Percentiles rank a stretch among this genome's conserved stretches.
These are phyloP conservation scores for Lagodon rhomboides DNA, from an alignment of 2,797 vertebrate genomes.

Conservation along the genomic window DNA sequence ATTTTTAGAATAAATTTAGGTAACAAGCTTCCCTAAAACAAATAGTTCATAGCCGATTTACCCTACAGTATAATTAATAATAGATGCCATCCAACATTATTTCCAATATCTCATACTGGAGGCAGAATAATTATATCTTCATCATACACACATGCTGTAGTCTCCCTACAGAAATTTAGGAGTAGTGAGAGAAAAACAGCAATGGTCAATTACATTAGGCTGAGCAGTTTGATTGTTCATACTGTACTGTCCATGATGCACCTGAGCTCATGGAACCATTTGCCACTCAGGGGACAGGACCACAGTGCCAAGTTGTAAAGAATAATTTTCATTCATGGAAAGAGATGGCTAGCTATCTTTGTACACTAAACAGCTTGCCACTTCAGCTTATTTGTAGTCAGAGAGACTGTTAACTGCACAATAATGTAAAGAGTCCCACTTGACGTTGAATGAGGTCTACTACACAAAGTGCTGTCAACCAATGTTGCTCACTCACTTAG, in stretches of 20 bases:
- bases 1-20: background rate
- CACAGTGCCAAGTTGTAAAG: background rate
- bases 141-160: background rate
- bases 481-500: no score
- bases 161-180: background rate
- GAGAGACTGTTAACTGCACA: no score
- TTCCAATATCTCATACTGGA: background rate
- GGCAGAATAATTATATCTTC: background rate
- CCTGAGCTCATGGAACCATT: conserved; percentile 21
- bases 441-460: no score
- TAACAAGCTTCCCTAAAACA: background rate
- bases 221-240: conserved; percentile 23
- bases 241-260: conserved; percentile 13
- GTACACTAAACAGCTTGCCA: no score
- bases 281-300: background rate
- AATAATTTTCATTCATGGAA: background rate
- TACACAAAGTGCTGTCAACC: no score
- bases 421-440: no score
- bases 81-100: background rate
- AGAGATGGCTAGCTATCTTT: no score
- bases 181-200: background rate
- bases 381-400: no score
- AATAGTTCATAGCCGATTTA: background rate
- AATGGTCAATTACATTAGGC: background rate
- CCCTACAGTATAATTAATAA: background rate